Evolutionary conservation across 2,113 vertebrate genomes (phyloP).

Genomic region (Chionodraco myersi): DNA sequence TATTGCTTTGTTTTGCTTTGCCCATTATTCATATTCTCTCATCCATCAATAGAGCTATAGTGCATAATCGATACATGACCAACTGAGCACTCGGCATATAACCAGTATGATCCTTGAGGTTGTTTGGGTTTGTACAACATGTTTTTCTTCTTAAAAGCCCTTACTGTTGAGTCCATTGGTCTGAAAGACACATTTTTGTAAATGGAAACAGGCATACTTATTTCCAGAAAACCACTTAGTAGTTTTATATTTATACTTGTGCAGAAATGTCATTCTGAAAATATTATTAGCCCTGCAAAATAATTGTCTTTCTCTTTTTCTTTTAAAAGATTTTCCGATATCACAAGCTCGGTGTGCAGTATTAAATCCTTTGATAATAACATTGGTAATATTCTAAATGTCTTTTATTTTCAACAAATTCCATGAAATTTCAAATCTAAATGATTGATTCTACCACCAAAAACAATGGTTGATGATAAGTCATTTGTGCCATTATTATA

Average conservation of each 20-base stretch:
- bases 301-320: no score
- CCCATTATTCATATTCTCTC: slow-evolving; percentile 27
- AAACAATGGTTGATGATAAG: neutral
- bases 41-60: neutral
- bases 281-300: no score
- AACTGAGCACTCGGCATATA: slow-evolving; percentile 15
- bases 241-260: no score
- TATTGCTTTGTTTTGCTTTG: slow-evolving; percentile 2
- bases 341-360: no score
- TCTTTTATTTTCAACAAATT: no score
- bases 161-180: neutral
- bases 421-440: no score
- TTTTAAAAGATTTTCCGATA: no score
- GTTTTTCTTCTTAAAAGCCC: neutral
- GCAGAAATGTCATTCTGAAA: no score
- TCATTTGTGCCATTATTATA: neutral
- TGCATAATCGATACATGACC: slow-evolving; percentile 14
- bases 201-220: neutral
- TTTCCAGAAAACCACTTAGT: no score
- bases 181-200: neutral
- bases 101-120: neutral
- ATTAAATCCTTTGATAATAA: neutral
- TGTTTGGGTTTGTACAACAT: no score
- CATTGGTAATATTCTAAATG: neutral
- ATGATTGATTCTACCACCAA: no score